Base-by-base conservation (phyloP, 64 coral and sea anemone genomes). In the Stichodactyla helianthus region DNA sequence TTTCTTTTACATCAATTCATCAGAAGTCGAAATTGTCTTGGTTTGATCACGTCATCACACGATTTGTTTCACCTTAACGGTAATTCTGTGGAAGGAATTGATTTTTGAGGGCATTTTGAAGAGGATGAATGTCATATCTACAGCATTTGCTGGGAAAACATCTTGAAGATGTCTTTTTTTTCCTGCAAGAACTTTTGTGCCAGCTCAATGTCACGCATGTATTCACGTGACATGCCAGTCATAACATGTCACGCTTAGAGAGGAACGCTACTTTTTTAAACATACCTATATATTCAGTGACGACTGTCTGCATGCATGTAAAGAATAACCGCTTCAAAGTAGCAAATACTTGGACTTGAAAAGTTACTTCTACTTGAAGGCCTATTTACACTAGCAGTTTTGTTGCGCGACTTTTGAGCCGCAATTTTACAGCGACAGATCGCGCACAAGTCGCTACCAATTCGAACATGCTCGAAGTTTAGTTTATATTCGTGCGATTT, bases 91-190 rank as follows among this genome's bases (percentile, higher is more conserved):
- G 25, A 74, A 31, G 68, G 68, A 31, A 74, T 74, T 74, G 68
- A 31, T 74, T 74, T 44, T 13, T 74, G 22, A 74, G 68, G 68
- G 68, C 68, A 74, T 74, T 27, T 65, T 65, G 62, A 31, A 74
- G 25, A 74, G 18, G 62, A 74, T 31, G 68, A 74, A 65, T 65
- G 62, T 9, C 25, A 74, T 74, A 74, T 74, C 68, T 74, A 74
- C 68, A 74, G 68, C 25, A 74, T 74, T 74, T 26, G 68, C 68
- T 74, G 68, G 22, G 6, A 70, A 74, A 74, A 74, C 68, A 74
- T 74, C 68, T 74, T 31, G 26, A 74, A 27, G 68, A 31, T 74
- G 68, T 74, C 22, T 13, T 27, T 11, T 27, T 71, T 74, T 74
- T 74, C 68, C 23, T 74, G 55, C 55, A 74, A 26, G 22, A 22